Evolutionary conservation across 1,140 invertebrate species (phyloP), one percentile per base, ranked within the genome.

Genomic region (Drosophila takahashii): DNA sequence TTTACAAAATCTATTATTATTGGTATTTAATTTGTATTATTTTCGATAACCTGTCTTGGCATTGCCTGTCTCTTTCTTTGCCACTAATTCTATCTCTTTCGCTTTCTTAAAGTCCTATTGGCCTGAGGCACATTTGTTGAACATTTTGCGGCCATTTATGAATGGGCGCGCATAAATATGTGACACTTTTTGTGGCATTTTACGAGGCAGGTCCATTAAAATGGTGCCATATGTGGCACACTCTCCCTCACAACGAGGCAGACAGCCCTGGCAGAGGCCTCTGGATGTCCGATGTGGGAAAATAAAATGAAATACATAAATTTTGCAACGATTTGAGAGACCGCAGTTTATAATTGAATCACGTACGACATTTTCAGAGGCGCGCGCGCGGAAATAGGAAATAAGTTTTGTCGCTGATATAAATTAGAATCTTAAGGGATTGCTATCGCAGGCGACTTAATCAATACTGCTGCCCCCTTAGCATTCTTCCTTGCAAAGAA

Each of bases 251-350:
- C 58, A 47, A 66, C 48, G 26, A 48, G 48, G 34, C 66, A 71
- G 41, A 66, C 59, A 60, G 27, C 47, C 47, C 13, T 32, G 27
- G 54, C 41, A 60, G 61, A 60, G 61, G 62, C 64, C 74, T 60
- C 45, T 22, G 51, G 32, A 41, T 70, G 74, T 77, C 74, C 65
- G 65, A 62, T 72, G 69, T 71, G 76, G 66, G 69, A 51, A 89
- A 91, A 91, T 89, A 91, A 91, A 91, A 91, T 81, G 84, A 91
- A 91, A 91, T 83, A 91, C 89, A 91, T 91, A 91, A 91, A 91
- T 91, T 91, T 91, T 91, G 75, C 84, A 91, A 91, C 89, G 89
- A 91, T 91, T 91, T 91, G 84, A 91, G 85, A 81, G 89, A 91
- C 89, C 89, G 84, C 89, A 91, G 85, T 91, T 91, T 91, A 91